A percentile compares a stretch with the other conserved stretches of the same genome.
Conservation (phyloP, 2,113 vertebrate genomes). For the Numenius arquata region DNA sequence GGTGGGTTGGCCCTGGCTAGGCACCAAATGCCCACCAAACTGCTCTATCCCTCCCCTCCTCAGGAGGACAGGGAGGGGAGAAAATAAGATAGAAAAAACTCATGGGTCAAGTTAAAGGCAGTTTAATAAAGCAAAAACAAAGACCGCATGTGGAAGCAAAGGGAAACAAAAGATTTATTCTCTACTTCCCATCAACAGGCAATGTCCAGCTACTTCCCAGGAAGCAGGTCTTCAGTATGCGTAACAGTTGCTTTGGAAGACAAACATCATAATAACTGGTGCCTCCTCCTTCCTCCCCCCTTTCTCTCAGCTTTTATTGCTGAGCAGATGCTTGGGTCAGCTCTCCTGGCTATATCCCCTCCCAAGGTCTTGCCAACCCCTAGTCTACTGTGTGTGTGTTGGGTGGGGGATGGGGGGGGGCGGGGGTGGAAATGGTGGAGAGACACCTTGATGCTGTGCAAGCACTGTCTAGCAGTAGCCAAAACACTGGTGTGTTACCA, state of each 20-base stretch:
- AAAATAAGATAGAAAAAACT: neutral
- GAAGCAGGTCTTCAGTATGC: neutral
- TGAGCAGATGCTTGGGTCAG: neutral
- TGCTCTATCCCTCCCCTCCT: neutral
- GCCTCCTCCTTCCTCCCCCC: neutral
- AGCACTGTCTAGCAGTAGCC: neutral
- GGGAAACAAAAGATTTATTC: neutral
- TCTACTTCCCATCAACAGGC: neutral
- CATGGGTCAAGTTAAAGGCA: neutral
- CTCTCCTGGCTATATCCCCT: neutral
- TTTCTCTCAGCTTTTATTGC: neutral
- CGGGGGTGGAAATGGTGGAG: neutral
- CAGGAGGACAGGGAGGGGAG: neutral
- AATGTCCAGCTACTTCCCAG: neutral
- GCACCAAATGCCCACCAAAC: neutral
- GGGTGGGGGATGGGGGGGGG: too few relatives aligned
- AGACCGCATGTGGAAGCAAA: neutral
- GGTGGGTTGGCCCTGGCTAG: neutral
- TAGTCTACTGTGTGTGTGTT: too few relatives aligned
- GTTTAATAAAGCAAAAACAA: neutral
- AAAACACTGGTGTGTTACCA: neutral
- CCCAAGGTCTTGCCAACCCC: neutral
- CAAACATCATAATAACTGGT: neutral
- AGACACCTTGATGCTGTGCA: neutral
- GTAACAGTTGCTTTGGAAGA: neutral